A percentile compares a stretch with the other conserved stretches of the same genome.
Conservation (phyloP, 2,888 invertebrate species). For the Drosophila picticornis region DNA sequence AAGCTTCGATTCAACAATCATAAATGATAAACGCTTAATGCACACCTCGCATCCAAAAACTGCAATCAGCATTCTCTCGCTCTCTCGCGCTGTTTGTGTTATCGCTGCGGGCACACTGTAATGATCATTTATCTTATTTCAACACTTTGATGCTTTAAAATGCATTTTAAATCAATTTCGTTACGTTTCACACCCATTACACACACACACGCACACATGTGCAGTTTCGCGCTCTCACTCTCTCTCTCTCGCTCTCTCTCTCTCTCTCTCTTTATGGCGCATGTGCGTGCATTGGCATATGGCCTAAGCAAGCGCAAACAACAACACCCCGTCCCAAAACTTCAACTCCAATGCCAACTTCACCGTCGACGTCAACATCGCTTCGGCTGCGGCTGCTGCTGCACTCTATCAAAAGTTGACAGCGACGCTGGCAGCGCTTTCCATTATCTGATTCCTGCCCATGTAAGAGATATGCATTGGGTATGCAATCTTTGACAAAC, state of each 20-base stretch:
- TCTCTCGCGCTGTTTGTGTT: conserved; percentile 10
- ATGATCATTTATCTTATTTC: conserved; percentile 80
- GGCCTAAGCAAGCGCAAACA: conserved; percentile 49
- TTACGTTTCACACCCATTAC: conserved; percentile 55
- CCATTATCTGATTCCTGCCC: conserved; percentile 50
- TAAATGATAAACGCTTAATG: conserved; percentile 33
- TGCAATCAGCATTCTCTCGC: conserved; percentile 20
- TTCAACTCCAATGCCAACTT: conserved; percentile 23
- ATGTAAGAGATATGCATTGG: conserved; percentile 15
- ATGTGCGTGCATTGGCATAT: conserved; percentile 27
- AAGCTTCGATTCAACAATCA: conserved; percentile 35
- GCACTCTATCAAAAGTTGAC: conserved; percentile 32
- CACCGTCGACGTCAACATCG: background rate
- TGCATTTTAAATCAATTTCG: conserved; percentile 82
- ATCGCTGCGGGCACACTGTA: conserved; percentile 46
- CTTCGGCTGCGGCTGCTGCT: background rate
- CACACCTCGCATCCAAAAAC: conserved; percentile 22
- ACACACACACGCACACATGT: conserved; percentile 19
- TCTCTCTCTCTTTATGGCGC: conserved; percentile 5
- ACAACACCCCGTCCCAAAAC: conserved; percentile 17
- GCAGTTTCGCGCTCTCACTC: conserved; percentile 3
- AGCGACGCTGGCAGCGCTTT: conserved; percentile 59
- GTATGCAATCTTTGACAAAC: conserved; percentile 19
- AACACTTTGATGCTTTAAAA: conserved; percentile 80
- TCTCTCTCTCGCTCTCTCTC: conserved; percentile 3